Conservation (phyloP, 2,113 vertebrate species). For the Meriones unguiculatus region DNA sequence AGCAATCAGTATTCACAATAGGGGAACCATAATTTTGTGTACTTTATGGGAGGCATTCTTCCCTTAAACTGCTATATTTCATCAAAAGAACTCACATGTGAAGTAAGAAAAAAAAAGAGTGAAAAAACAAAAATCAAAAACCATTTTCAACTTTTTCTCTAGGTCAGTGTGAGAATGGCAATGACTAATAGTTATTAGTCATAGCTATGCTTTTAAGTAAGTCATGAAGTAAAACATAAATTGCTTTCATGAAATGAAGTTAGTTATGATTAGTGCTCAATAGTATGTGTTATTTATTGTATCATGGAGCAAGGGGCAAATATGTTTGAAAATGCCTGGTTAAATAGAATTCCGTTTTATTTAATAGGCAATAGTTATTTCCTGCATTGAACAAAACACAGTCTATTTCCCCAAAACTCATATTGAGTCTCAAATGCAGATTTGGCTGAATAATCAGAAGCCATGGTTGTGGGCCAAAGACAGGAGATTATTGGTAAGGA, state of each 20-base stretch:
- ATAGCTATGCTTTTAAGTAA: conserved; percentile 58
- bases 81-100: conserved; percentile 15
- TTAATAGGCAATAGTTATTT: conserved; percentile 72
- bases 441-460: conserved; percentile 64
- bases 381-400: conserved; percentile 61
- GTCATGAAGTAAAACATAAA: conserved; percentile 70
- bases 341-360: conserved; percentile 71
- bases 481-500: conserved; percentile 68
- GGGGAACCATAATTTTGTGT: conserved; percentile 1
- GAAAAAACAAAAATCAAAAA: conserved; percentile 50
- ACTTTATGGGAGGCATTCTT: neutral
- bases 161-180: conserved; percentile 41
- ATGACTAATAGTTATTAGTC: conserved; percentile 53
- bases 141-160: conserved; percentile 44
- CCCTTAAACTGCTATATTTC: conserved; percentile 43
- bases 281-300: conserved; percentile 68
- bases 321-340: conserved; percentile 69
- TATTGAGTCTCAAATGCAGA: conserved; percentile 55
- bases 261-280: conserved; percentile 43
- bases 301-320: conserved; percentile 11
- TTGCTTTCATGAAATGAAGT: conserved; percentile 60
- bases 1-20: conserved; percentile 29
- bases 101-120: conserved; percentile 51
- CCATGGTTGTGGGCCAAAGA: conserved; percentile 32
- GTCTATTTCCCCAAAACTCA: conserved; percentile 60